Conservation (phyloP, 2,888 invertebrate genomes). For the Nowickia ferox region DNA sequence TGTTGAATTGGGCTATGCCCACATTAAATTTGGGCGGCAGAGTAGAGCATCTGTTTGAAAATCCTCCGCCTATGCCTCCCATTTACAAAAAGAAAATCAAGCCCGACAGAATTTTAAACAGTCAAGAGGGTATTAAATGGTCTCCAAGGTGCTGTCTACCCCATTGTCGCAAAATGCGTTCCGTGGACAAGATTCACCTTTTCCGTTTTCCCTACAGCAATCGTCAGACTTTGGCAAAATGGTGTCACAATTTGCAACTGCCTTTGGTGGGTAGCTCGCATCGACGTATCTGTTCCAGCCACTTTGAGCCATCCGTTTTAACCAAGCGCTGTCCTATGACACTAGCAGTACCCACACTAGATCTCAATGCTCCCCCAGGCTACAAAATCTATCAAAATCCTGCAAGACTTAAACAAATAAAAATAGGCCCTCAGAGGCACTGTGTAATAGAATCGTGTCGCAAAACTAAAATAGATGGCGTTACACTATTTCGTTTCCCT, state of each 20-base stretch:
- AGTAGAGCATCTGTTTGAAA: conserved; percentile 79
- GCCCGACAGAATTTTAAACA: conserved; percentile 38
- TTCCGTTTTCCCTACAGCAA: conserved; percentile 79
- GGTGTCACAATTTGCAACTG: conserved; percentile 80
- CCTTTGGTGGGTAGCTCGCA: conserved; percentile 78
- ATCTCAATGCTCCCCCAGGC: conserved; percentile 78
- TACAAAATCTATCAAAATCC: conserved; percentile 81
- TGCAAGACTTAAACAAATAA: conserved; percentile 77
- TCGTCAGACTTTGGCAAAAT: conserved; percentile 79
- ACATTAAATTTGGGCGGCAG: conserved; percentile 78
- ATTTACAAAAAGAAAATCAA: conserved; percentile 68
- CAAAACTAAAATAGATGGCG: conserved; percentile 77
- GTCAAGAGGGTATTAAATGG: conserved; percentile 75
- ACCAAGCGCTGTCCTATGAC: conserved; percentile 80
- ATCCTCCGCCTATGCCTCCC: conserved; percentile 75
- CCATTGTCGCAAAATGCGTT: conserved; percentile 79
- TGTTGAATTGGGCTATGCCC: conserved; percentile 80
- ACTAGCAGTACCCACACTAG: conserved; percentile 78
- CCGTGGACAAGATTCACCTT: conserved; percentile 77
- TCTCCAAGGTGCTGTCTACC: conserved; percentile 79
- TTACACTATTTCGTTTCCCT: conserved; percentile 79
- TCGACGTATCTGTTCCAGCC: conserved; percentile 78
- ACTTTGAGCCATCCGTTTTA: conserved; percentile 79
- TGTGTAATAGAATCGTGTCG: conserved; percentile 78
- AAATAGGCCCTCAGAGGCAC: conserved; percentile 77